These are phyloP conservation scores for Oxyruncus cristatus DNA, from an alignment of 2,113 vertebrate genomes.

Conservation along the genomic window DNA sequence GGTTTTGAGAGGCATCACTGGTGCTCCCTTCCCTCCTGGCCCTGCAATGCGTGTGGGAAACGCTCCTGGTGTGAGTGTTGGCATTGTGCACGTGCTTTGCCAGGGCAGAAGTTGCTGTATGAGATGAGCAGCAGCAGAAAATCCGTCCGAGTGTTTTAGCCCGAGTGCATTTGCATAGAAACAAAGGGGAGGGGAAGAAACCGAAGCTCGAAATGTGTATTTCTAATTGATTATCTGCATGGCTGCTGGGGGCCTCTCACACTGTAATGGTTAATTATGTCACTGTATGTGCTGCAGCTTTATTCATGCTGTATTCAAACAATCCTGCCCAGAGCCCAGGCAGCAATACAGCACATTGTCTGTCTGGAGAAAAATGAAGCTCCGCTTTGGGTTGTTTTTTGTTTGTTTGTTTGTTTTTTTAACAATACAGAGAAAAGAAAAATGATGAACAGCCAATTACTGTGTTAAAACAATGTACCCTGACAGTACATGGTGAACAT, in stretches of 20 bases:
- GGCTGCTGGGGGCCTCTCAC: conserved; percentile 51
- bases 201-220: neutral
- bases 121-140: neutral
- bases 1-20: neutral
- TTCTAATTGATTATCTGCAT: conserved; percentile 49
- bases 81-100: accelerated
- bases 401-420: neutral
- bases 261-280: conserved; percentile 55
- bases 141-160: neutral
- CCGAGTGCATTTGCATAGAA: neutral
- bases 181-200: neutral
- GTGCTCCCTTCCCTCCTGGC: neutral
- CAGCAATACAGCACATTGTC: neutral
- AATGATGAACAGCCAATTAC: neutral
- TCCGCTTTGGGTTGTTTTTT: neutral
- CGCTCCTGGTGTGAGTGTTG: neutral
- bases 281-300: neutral
- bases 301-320: neutral
- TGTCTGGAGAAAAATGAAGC: neutral
- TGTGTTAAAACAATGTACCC: neutral
- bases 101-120: neutral
- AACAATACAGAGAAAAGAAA: neutral
- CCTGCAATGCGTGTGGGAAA: neutral
- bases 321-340: neutral
- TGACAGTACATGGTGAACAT: neutral